Percentiles rank a stretch among this genome's conserved stretches.
phyloP scores from a whole-genome alignment of 2,888 invertebrate species.

The Pseudococcus viburni region DNA sequence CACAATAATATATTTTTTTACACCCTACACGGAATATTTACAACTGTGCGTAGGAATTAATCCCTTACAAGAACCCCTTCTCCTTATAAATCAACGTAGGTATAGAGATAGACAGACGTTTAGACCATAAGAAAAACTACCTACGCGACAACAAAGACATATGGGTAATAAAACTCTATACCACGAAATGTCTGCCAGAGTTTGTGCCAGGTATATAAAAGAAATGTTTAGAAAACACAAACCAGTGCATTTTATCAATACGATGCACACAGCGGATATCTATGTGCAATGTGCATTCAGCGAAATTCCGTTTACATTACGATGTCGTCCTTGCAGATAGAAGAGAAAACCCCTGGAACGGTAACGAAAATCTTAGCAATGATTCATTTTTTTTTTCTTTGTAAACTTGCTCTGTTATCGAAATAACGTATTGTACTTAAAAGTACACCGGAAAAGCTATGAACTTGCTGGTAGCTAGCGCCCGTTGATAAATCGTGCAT shows the following conservation, averaged over 20 bases:
- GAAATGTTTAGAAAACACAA: background rate
- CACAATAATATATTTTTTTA: background rate
- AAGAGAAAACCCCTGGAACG: background rate
- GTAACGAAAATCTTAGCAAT: constrained; percentile 2
- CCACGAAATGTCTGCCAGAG: background rate
- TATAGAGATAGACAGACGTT: too few species aligned
- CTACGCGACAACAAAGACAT: constrained; percentile 27
- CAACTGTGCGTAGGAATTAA: background rate
- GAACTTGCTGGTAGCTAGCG: background rate
- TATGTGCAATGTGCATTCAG: background rate
- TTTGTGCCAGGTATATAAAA: background rate
- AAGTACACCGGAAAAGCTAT: background rate
- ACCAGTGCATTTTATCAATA: constrained; percentile 32
- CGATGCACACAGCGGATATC: background rate
- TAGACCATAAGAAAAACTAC: background rate
- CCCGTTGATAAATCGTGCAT: background rate
- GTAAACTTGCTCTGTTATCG: constrained; percentile 9
- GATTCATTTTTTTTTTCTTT: constrained; percentile 1
- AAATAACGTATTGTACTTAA: background rate
- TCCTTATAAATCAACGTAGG: constrained; percentile 1
- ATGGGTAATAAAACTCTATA: background rate
- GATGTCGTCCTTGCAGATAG: background rate
- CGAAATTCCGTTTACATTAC: background rate
- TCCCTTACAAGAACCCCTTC: background rate
- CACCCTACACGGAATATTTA: constrained; percentile 26